phyloP scores from a whole-genome alignment of 2,888 invertebrate genomes.

The Helleia helle region DNA sequence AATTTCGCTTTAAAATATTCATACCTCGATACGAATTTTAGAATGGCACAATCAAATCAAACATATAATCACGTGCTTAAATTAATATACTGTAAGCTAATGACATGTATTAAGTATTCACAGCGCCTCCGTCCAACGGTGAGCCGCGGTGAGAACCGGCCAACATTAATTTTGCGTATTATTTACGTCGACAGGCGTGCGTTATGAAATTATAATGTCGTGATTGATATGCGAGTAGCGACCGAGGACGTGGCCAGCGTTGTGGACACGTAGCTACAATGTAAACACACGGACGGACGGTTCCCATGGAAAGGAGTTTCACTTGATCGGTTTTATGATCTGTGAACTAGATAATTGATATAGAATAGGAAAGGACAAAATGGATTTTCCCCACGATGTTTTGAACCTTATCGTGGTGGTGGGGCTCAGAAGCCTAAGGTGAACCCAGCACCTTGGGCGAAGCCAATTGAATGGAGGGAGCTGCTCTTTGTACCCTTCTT shows the following conservation, averaged over 20 bases:
- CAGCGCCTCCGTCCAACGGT: constrained; percentile 50
- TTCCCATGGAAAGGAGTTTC: constrained; percentile 16
- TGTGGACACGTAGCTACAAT: constrained; percentile 33
- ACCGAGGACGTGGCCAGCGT: constrained; percentile 48
- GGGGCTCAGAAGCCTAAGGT: too few species aligned
- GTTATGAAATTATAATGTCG: constrained; percentile 70
- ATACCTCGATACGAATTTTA: too few species aligned
- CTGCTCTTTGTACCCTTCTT: too few species aligned
- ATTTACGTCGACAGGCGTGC: constrained; percentile 68
- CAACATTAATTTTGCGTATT: constrained; percentile 74
- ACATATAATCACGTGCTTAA: constrained; percentile 66
- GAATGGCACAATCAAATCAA: too few species aligned
- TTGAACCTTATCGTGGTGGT: too few species aligned
- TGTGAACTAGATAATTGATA: too few species aligned
- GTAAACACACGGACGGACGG: constrained; percentile 23
- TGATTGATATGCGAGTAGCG: constrained; percentile 55
- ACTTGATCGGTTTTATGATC: too few species aligned
- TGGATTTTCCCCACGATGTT: too few species aligned
- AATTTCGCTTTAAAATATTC: too few species aligned
- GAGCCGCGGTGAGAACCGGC: constrained; percentile 72
- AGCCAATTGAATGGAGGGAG: too few species aligned
- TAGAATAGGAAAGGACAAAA: too few species aligned
- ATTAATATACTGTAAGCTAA: constrained; percentile 67
- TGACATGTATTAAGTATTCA: constrained; percentile 61
- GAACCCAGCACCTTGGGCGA: too few species aligned